Conservation (phyloP, 2,797 vertebrate species). For the Pelochelys cantorii region DNA sequence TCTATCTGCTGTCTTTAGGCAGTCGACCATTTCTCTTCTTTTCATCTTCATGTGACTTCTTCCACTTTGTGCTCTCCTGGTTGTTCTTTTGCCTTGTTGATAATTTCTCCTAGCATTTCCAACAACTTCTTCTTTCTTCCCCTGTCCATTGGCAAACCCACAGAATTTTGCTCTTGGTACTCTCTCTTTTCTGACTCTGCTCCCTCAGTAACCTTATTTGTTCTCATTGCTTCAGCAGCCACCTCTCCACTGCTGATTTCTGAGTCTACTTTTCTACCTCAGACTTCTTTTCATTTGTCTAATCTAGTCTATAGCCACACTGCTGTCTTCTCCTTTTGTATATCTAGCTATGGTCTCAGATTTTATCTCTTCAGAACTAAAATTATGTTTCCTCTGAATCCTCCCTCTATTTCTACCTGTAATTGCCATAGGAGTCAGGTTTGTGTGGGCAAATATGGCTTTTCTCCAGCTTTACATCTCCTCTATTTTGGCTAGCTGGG, state of each 20-base stretch:
- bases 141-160: background rate
- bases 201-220: background rate
- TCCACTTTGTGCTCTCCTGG: background rate
- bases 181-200: background rate
- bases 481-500: background rate
- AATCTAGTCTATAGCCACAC: accelerated
- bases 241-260: background rate
- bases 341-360: background rate
- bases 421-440: background rate
- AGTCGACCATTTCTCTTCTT: background rate
- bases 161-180: no score
- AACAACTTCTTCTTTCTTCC: background rate
- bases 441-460: background rate
- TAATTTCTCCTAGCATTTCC: background rate
- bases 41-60: background rate
- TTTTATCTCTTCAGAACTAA: background rate
- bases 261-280: background rate
- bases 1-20: background rate
- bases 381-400: background rate
- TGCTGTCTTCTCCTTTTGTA: background rate
- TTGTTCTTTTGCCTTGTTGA: background rate
- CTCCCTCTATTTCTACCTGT: background rate
- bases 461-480: background rate
- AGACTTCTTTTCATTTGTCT: background rate
- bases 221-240: background rate